These are phyloP conservation scores for Poeciliopsis turrubarensis DNA, from an alignment of 2,113 vertebrate species.

Conservation along the genomic window DNA sequence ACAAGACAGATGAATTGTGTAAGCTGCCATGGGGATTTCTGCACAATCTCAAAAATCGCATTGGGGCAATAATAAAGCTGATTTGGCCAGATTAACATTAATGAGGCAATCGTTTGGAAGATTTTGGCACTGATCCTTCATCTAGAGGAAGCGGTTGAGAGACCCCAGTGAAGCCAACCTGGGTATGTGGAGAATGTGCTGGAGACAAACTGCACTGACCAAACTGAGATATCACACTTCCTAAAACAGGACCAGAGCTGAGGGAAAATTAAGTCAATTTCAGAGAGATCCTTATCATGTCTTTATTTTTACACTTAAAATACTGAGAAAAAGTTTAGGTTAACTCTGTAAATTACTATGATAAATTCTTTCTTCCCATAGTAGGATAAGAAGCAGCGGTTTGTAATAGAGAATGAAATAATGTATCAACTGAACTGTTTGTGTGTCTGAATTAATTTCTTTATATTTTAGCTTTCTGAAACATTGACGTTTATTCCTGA, in stretches of 20 bases:
- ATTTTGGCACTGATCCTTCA: conserved; percentile 56
- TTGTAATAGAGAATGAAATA: neutral
- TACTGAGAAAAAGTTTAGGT: neutral
- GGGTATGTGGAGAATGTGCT: conserved; percentile 49
- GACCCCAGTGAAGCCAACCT: conserved; percentile 32
- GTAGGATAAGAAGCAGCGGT: neutral
- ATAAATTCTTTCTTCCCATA: neutral
- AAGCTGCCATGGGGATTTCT: conserved; percentile 72
- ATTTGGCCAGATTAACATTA: conserved; percentile 74
- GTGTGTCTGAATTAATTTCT: neutral
- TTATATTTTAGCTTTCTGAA: no score
- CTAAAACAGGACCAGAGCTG: conserved; percentile 27
- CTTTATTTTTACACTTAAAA: neutral
- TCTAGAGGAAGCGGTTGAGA: conserved; percentile 60
- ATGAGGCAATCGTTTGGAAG: conserved; percentile 60
- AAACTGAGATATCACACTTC: conserved; percentile 15
- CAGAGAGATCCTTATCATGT: neutral
- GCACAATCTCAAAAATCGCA: conserved; percentile 71
- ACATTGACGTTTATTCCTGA: no score
- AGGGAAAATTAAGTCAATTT: neutral
- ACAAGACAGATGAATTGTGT: conserved; percentile 69
- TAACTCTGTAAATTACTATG: neutral
- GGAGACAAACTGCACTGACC: conserved; percentile 50
- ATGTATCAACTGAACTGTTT: neutral
- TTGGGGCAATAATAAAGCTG: conserved; percentile 71